Base-by-base conservation (phyloP, 2,113 vertebrate genomes). In the Rhabdomys dilectus region DNA sequence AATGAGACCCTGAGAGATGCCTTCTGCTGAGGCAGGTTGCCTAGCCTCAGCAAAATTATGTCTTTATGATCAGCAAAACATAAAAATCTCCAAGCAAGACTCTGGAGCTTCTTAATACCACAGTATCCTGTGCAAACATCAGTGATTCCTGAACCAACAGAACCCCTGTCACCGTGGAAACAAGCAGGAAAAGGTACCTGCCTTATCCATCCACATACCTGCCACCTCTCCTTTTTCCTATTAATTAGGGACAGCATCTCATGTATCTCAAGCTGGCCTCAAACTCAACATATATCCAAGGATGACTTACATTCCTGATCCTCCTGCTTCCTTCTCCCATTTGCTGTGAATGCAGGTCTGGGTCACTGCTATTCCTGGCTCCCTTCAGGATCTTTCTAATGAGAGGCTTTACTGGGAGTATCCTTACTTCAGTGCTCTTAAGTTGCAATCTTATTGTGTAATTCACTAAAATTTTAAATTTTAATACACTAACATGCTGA, bases 1-100 rank as follows among this genome's bases (percentile, higher is more conserved):
- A 76, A 82, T 45, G 70, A 95, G 84, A 48, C 19, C 66, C 51
- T 76, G 89, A 82, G 39, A 53, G 85, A 78, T 36, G 17, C 73
- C 64, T 94, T 48, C 22, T 87, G 80, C 34, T 16, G 34, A 89
- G 36, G 7, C n/a, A 66, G 45, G 81, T 85, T 95, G 45, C 53
- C 11, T 53, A 39, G 29, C 7, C 36, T 78, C 66, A 72, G 80
- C n/a, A 68, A 76, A 93, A 87, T 78, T 77, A 56, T 92, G 73
- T 7, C 11, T 17, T 29, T 56, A 56, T 78, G 21, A 31, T 76
- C 58, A 96, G 91, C 66, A 96, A 94, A 89, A 92, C 34, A 48
- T 16, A 92, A 92, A 68, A 92, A 64, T 51, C n/a, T 22, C 66
- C 51, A 91, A 64, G 4, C 1, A 19, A 87, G 42, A 92, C 29